Evolutionary conservation across 2,888 invertebrate species (phyloP), one percentile per base, ranked within the genome.

Genomic region (Deilephila porcellus): DNA sequence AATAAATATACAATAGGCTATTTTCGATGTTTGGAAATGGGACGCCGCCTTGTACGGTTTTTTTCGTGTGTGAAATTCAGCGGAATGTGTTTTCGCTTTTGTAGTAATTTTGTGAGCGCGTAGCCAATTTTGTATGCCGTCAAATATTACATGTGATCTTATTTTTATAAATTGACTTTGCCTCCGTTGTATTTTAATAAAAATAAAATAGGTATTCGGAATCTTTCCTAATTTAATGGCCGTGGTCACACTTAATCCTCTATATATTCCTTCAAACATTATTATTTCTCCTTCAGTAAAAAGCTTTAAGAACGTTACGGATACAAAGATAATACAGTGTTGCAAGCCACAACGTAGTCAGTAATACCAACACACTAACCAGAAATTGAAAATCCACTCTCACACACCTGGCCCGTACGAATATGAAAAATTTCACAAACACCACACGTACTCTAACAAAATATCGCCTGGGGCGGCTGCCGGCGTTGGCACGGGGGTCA

Each of bases 401-500:
- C 52, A 52, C 20, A 64, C 67, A 67, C 52, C 45, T 52, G 52
- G 25, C 67, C 29, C 5, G 45, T 20, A 45, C 14, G 20, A 34
- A 34, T n/a, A 6, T 29, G 32, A 19, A 32, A 52, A 52, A 52
- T 67, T 67, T 45, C 14, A 45, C 67, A 67, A 67, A 25, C 45
- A 20, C 73, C 60, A 64, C 76, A 81, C 76, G 77, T 79, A 71
- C 34, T 1, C 62, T 56, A 64, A 45, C 62, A 53, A 63, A 71
- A 63, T 64, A 63, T 64, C 34, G 74, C 76, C 75, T 75, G 64
- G 75, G 75, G 71, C 77, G 78, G 77, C 76, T 73, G 76, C 75
- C 78, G 74, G 74, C 78, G 78, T 78, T 76, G 74, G 75, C 74
- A 72, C 75, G 76, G 76, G 76, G 79, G 78, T 78, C 85, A 83